Evolutionary conservation across 2,888 invertebrate genomes (phyloP).

Genomic region (Embidobia sp.): DNA sequence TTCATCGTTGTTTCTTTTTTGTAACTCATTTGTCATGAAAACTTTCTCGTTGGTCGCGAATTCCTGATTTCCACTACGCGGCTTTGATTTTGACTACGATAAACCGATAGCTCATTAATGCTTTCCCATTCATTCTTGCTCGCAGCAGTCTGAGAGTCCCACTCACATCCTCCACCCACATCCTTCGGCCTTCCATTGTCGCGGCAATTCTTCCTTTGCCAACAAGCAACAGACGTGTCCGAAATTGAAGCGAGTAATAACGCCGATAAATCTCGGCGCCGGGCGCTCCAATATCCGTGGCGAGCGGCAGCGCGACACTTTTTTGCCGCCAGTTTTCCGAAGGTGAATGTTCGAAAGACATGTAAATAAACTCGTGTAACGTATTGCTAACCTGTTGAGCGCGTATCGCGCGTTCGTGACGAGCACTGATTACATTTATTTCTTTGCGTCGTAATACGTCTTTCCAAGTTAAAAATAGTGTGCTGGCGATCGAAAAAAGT

Average conservation of each 20-base stretch:
- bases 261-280: slow-evolving; percentile 46
- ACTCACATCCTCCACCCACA: slow-evolving; percentile 40
- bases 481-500: slow-evolving; percentile 8
- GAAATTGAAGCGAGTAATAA: slow-evolving; percentile 50
- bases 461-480: slow-evolving; percentile 35
- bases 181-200: slow-evolving; percentile 15
- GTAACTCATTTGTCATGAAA: too few relatives aligned
- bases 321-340: slow-evolving; percentile 53
- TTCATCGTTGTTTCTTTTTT: too few relatives aligned
- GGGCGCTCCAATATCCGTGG: slow-evolving; percentile 54
- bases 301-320: slow-evolving; percentile 45
- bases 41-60: too few relatives aligned
- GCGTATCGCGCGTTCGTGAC: slow-evolving; percentile 77
- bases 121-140: too few relatives aligned
- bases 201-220: slow-evolving; percentile 23
- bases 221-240: slow-evolving; percentile 30
- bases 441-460: slow-evolving; percentile 59
- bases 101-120: too few relatives aligned
- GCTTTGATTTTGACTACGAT: too few relatives aligned
- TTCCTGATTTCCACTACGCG: too few relatives aligned
- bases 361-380: slow-evolving; percentile 79
- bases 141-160: too few relatives aligned
- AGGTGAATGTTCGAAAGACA: slow-evolving; percentile 69
- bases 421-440: slow-evolving; percentile 79
- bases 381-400: slow-evolving; percentile 80